A percentile compares a stretch with the other conserved stretches of the same genome.
These are phyloP conservation scores for Diaphora mendica DNA, from an alignment of 2,888 invertebrate species.

Conservation along the genomic window DNA sequence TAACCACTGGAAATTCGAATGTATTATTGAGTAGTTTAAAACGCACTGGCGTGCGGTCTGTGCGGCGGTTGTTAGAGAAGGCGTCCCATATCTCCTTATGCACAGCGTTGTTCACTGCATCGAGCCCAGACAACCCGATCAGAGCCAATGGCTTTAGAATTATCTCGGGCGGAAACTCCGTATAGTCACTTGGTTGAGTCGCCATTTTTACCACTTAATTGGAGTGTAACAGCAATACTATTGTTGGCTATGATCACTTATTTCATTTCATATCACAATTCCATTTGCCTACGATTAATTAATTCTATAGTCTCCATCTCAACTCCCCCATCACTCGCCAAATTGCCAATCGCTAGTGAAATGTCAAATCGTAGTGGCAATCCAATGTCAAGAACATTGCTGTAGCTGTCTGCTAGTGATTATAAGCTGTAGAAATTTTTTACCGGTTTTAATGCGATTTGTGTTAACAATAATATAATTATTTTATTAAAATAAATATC, in stretches of 20 bases:
- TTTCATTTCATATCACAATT: constrained; percentile 57
- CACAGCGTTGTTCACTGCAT: constrained; percentile 92
- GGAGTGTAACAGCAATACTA: constrained; percentile 21
- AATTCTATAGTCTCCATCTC: constrained; percentile 60
- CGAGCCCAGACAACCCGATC: constrained; percentile 95
- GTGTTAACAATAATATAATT: not conserved
- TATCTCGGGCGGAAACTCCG: constrained; percentile 94
- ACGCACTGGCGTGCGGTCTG: constrained; percentile 93
- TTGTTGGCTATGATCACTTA: constrained; percentile 28
- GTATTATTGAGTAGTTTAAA: constrained; percentile 93
- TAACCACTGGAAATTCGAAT: constrained; percentile 95
- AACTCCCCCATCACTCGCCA: constrained; percentile 66
- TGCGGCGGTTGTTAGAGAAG: constrained; percentile 92
- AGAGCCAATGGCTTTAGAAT: constrained; percentile 94
- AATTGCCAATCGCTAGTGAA: constrained; percentile 58
- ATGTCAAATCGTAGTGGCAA: constrained; percentile 41
- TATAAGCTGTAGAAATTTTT: not conserved
- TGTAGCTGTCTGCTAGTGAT: not conserved
- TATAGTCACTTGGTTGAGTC: constrained; percentile 84
- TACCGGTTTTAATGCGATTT: not conserved
- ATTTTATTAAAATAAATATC: not conserved
- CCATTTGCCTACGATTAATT: constrained; percentile 40
- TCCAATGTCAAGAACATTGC: constrained; percentile 6
- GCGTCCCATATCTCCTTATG: constrained; percentile 98
- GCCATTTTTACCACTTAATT: constrained; percentile 74